phyloP scores from a whole-genome alignment of 2,113 vertebrate species.

The Cryptomyrus ogoouensis region DNA sequence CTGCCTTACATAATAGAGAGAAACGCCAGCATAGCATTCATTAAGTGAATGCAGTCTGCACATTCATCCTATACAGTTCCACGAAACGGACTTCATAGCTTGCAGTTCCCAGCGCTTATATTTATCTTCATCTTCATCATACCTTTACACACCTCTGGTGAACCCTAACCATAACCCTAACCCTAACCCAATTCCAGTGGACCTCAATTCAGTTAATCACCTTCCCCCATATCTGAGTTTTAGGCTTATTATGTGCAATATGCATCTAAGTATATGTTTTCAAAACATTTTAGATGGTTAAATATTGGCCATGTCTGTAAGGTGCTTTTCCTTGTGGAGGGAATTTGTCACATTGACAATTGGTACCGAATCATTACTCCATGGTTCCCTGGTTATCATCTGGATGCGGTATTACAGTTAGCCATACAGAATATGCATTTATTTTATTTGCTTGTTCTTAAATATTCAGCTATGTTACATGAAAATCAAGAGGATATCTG shows the following conservation, averaged over 20 bases:
- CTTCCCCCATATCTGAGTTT: background rate
- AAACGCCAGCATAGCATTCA: background rate
- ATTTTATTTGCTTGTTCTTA: background rate
- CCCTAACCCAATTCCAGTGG: background rate
- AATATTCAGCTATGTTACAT: background rate
- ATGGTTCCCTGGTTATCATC: background rate
- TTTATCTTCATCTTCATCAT: background rate
- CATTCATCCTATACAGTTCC: background rate
- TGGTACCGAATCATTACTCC: background rate
- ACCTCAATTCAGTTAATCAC: background rate
- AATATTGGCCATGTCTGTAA: background rate
- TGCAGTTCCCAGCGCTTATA: background rate
- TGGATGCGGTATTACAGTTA: background rate
- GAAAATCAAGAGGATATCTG: background rate
- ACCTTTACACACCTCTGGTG: background rate
- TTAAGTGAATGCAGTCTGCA: background rate
- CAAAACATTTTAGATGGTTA: background rate
- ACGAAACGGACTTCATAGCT: background rate
- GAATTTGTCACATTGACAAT: background rate
- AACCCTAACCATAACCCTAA: too few relatives aligned
- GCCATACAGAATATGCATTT: background rate
- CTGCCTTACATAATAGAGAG: background rate
- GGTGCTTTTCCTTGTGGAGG: background rate
- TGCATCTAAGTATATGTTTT: background rate
- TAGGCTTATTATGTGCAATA: background rate